These are phyloP conservation scores for Ceratina japonica DNA, from an alignment of 1,140 invertebrate genomes.

Conservation along the genomic window DNA sequence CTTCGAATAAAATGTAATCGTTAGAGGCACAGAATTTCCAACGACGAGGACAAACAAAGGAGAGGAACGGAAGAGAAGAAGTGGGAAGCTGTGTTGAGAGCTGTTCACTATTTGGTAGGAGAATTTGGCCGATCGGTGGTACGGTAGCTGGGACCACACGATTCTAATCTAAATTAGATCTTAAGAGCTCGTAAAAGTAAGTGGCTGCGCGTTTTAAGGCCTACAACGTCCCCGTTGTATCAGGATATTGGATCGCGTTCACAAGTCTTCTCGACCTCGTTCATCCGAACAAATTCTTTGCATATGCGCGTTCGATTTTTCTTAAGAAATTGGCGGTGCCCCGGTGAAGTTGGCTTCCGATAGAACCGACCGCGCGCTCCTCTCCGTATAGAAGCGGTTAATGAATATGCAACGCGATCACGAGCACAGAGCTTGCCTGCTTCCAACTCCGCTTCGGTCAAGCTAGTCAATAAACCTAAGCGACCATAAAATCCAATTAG, in stretches of 20 bases:
- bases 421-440: conserved; percentile 48
- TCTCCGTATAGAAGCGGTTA: conserved; percentile 47
- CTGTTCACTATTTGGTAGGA: conserved; percentile 1
- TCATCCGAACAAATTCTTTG: conserved; percentile 15
- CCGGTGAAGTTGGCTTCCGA: conserved; percentile 34
- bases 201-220: conserved; percentile 47
- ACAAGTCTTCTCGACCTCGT: conserved; percentile 16
- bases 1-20: too few species aligned
- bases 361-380: conserved; percentile 38
- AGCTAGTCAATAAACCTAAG: conserved; percentile 74
- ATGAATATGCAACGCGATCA: conserved; percentile 73
- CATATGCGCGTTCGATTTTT: background rate
- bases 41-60: background rate
- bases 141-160: conserved; percentile 59
- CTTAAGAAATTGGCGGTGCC: background rate
- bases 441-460: conserved; percentile 16
- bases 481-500: conserved; percentile 79
- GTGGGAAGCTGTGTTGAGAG: conserved; percentile 17
- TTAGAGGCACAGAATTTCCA: background rate
- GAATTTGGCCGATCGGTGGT: conserved; percentile 36
- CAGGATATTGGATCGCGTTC: conserved; percentile 41
- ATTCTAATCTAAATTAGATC: conserved; percentile 69
- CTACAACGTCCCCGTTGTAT: conserved; percentile 42
- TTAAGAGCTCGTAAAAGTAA: conserved; percentile 66
- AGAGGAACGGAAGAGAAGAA: background rate